These are phyloP conservation scores for Oryzias dopingdopingensis DNA, from an alignment of 2,797 vertebrate species.

Conservation along the genomic window DNA sequence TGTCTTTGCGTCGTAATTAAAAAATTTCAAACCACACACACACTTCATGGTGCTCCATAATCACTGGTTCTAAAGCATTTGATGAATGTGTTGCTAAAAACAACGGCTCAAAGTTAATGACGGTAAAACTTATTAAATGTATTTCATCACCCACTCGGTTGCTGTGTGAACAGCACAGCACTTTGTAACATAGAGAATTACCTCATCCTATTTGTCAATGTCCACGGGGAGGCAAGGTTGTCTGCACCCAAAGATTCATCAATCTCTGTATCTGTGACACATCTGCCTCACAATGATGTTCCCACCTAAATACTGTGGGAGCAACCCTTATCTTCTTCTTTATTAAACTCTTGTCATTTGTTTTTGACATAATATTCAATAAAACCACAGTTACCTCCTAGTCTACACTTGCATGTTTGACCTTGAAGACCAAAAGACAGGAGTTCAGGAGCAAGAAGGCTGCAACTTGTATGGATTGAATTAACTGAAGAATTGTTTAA, in stretches of 20 bases:
- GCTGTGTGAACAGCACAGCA: constrained; percentile 26
- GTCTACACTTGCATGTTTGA: no score
- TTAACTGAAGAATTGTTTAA: no score
- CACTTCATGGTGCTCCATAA: background rate
- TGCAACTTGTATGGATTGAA: no score
- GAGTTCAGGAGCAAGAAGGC: no score
- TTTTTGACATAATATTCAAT: no score
- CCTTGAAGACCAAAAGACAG: no score
- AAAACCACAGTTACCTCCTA: no score
- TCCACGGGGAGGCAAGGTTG: constrained; percentile 33
- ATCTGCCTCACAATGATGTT: background rate
- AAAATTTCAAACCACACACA: constrained; percentile 22
- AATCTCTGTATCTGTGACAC: no score
- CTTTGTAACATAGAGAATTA: constrained; percentile 39
- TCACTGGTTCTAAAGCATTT: constrained; percentile 24
- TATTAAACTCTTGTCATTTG: no score
- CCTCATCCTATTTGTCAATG: constrained; percentile 41
- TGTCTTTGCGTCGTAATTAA: constrained; percentile 10
- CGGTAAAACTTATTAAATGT: constrained; percentile 22
- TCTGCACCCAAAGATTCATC: constrained; percentile 19
- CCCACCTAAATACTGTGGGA: constrained; percentile 16
- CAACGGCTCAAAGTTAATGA: constrained; percentile 37
- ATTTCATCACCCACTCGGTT: constrained; percentile 27
- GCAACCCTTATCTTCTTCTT: constrained; percentile 20
- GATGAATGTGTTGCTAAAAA: constrained; percentile 36